A percentile compares a stretch with the other conserved stretches of the same genome.
phyloP scores from a whole-genome alignment of 2,113 vertebrate species.

The Heptranchias perlo region DNA sequence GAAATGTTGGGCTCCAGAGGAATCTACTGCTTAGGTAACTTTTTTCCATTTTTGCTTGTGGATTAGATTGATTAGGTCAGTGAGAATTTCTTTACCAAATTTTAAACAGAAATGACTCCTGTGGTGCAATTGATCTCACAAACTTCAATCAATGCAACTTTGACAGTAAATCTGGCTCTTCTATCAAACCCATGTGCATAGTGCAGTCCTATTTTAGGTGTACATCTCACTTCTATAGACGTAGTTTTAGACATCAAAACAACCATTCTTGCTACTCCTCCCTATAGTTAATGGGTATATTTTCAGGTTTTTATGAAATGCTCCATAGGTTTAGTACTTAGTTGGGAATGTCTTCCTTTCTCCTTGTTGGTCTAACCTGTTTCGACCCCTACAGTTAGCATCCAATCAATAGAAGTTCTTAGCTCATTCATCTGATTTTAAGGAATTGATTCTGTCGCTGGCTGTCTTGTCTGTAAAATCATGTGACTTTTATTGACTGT shows the following conservation, averaged over 20 bases:
- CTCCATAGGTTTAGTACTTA: neutral
- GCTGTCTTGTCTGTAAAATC: neutral
- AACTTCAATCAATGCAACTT: neutral
- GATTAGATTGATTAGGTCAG: neutral
- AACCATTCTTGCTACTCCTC: neutral
- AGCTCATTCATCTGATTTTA: constrained; percentile 1
- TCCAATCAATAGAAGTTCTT: neutral
- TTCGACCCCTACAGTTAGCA: neutral
- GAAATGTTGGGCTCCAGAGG: neutral
- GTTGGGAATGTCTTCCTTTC: neutral
- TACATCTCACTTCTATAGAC: neutral
- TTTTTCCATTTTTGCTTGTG: neutral
- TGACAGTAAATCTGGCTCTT: neutral
- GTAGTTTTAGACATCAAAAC: neutral
- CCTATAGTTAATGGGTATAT: neutral
- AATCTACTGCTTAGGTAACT: neutral
- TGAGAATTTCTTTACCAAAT: neutral
- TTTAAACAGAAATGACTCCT: neutral
- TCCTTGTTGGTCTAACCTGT: neutral
- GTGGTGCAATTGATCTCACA: neutral
- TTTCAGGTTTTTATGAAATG: neutral
- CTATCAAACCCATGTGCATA: neutral
- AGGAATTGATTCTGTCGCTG: constrained; percentile 14
- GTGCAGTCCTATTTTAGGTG: neutral
- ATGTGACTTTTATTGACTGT: neutral